phyloP scores from a whole-genome alignment of 2,888 invertebrate genomes.

The Ochropleura plecta region DNA sequence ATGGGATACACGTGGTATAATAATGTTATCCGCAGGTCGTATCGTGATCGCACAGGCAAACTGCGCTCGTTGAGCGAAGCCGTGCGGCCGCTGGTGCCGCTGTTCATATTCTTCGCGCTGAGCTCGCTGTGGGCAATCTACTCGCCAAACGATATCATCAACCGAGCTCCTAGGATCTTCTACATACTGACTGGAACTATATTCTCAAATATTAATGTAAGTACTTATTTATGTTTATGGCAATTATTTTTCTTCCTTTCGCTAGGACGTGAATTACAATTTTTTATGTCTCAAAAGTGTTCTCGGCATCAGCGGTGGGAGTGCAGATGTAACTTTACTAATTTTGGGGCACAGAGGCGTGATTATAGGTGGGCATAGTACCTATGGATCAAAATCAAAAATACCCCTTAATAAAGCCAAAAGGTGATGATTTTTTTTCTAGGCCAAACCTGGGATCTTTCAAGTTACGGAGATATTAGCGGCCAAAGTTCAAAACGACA shows the following conservation, averaged over 20 bases:
- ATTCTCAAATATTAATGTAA: slow-evolving; percentile 99
- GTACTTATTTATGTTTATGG: slow-evolving; percentile 77
- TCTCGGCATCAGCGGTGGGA: not conserved
- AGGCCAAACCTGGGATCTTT: no score
- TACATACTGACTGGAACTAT: slow-evolving; percentile 97
- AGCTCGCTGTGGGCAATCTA: slow-evolving; percentile 95
- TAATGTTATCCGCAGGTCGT: slow-evolving; percentile 89
- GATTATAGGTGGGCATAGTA: not conserved
- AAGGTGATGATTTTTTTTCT: no score
- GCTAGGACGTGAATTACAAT: not conserved
- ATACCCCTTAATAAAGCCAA: no score
- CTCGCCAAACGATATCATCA: slow-evolving; percentile 95
- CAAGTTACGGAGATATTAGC: no score
- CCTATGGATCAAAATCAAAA: not conserved
- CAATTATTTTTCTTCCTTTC: not conserved
- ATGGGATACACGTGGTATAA: no score
- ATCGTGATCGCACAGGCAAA: slow-evolving; percentile 96
- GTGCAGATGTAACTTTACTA: not conserved
- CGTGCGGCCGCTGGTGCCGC: slow-evolving; percentile 96
- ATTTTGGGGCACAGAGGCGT: not conserved
- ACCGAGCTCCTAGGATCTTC: slow-evolving; percentile 95
- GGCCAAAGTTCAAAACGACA: no score
- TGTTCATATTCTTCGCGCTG: slow-evolving; percentile 93
- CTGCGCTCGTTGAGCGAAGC: slow-evolving; percentile 95
- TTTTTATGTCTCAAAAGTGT: not conserved